Conservation (phyloP, 64 coral and sea anemone species). For the Astreopora myriophthalma region DNA sequence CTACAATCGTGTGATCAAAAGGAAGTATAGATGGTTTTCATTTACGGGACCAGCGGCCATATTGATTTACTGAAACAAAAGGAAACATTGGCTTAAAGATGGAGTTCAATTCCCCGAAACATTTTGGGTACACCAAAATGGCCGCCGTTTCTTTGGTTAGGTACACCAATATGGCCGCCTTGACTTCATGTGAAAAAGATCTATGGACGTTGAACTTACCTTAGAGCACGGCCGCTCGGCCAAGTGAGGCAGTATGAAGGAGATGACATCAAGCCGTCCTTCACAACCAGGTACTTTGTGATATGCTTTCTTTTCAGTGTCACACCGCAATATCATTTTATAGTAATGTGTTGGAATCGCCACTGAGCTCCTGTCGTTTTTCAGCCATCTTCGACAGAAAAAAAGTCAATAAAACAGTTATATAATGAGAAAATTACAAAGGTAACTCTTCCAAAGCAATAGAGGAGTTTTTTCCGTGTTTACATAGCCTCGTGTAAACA, state of each 20-base stretch:
- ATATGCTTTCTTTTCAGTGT: constrained; percentile 34
- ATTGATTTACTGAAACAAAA: no score
- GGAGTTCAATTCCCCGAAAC: no score
- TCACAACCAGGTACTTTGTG: constrained; percentile 73
- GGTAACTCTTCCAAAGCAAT: background rate
- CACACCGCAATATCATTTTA: constrained; percentile 78
- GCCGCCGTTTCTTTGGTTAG: no score
- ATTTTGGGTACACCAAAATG: no score
- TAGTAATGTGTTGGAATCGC: constrained; percentile 89
- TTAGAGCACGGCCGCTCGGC: background rate
- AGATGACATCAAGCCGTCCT: constrained; percentile 86
- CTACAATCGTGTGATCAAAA: no score
- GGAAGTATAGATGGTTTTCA: no score
- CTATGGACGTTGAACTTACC: background rate
- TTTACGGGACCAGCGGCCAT: no score
- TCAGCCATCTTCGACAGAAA: constrained; percentile 61
- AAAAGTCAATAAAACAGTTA: background rate
- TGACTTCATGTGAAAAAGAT: no score
- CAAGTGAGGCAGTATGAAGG: constrained; percentile 65
- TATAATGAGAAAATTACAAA: background rate
- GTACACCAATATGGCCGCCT: no score
- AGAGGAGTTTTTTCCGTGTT: no score
- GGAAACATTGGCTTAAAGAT: no score
- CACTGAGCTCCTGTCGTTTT: constrained; percentile 56
- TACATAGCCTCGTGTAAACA: no score